phyloP scores from a whole-genome alignment of 2,888 invertebrate genomes.

The Perithous albicinctus region DNA sequence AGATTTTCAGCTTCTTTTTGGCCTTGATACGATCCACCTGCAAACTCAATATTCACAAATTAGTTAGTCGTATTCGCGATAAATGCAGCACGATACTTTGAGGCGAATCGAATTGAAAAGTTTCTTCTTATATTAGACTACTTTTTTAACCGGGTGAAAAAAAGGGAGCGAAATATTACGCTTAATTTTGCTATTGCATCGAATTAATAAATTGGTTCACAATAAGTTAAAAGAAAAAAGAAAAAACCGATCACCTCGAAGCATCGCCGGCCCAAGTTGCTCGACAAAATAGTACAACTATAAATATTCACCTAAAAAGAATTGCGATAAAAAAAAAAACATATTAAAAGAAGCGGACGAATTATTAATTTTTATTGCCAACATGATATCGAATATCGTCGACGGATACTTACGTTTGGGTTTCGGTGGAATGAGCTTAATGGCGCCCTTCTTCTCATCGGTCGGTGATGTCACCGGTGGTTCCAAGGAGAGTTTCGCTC shows the following conservation, averaged over 20 bases:
- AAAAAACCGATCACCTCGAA: slow-evolving; percentile 26
- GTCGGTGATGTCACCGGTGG: slow-evolving; percentile 75
- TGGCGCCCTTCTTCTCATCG: slow-evolving; percentile 91
- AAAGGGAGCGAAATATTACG: neutral
- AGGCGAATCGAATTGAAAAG: slow-evolving; percentile 23
- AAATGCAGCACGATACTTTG: slow-evolving; percentile 33
- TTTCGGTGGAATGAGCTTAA: slow-evolving; percentile 95
- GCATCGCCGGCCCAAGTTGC: slow-evolving; percentile 3
- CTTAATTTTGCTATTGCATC: neutral
- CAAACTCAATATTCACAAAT: slow-evolving; percentile 81
- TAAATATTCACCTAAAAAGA: neutral
- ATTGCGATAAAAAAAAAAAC: neutral
- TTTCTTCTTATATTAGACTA: too few relatives aligned
- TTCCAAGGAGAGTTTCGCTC: slow-evolving; percentile 87
- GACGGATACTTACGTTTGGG: slow-evolving; percentile 93
- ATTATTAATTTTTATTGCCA: slow-evolving; percentile 1
- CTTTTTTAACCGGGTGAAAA: too few relatives aligned
- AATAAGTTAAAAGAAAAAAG: neutral
- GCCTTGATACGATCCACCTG: slow-evolving; percentile 78
- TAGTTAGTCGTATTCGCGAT: slow-evolving; percentile 65
- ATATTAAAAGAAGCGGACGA: neutral
- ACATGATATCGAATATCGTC: slow-evolving; percentile 16
- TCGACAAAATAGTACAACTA: neutral
- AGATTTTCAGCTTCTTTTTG: slow-evolving; percentile 48
- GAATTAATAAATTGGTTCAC: neutral